These are phyloP conservation scores for Buceros bicornis DNA, from an alignment of 2,797 vertebrate species.

Conservation along the genomic window DNA sequence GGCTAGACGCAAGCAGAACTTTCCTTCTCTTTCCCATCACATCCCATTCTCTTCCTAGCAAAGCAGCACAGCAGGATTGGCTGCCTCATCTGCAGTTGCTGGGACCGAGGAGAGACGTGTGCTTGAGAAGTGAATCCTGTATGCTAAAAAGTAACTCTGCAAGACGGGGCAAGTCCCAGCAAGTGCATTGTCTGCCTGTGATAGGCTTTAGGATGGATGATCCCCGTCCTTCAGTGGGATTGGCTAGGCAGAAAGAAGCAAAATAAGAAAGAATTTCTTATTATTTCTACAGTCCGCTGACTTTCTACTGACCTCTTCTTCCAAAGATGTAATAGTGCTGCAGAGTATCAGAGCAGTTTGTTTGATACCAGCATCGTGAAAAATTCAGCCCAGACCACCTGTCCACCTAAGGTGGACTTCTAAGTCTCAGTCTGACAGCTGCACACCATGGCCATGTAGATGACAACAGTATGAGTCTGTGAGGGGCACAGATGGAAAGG, in stretches of 20 bases:
- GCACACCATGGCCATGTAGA: rapidly evolving
- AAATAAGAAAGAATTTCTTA: background rate
- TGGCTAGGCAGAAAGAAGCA: background rate
- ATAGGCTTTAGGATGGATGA: background rate
- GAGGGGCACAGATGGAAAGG: background rate
- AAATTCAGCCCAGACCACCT: background rate
- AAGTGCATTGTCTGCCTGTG: background rate
- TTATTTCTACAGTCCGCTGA: background rate
- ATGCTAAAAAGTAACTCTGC: background rate
- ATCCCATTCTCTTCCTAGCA: background rate
- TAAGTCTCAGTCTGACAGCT: background rate
- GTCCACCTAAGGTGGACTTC: background rate
- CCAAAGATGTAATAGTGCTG: background rate
- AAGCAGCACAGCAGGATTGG: background rate
- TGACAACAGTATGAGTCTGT: background rate
- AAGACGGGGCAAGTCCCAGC: background rate
- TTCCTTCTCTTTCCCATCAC: background rate
- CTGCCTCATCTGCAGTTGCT: background rate
- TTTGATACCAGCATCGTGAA: background rate
- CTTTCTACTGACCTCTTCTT: background rate
- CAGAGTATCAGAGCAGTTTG: background rate
- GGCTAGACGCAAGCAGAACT: background rate
- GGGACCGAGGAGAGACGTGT: background rate
- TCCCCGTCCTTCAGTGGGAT: background rate
- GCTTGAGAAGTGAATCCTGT: background rate